Evolutionary conservation across 2,888 invertebrate species (phyloP), one percentile per base, ranked within the genome.

Genomic region (Lasioglossum villosulum): DNA sequence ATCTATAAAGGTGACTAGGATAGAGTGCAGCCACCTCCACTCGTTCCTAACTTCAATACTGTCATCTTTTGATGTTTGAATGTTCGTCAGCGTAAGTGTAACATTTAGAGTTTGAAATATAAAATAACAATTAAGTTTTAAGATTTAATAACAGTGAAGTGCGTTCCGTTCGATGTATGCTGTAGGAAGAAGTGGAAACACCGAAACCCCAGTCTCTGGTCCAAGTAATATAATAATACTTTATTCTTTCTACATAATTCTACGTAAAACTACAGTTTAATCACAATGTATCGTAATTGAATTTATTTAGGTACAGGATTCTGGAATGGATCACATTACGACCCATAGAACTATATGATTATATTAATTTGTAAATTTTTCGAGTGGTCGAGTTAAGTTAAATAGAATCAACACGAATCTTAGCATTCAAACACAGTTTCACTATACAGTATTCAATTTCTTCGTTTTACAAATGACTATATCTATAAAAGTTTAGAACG

Each of bases 191-290:
- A 14, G 42, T 42, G 42, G 42, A 14, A 14, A 42, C 42, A 42
- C 42, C 42, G 42, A 42, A 42, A 42, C 14, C 12, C 42, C 42
- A 42, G 42, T 3, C 42, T 42, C 42, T 42, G 42, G 42, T 42
- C 42, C 42, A 42, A 42, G 42, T 91, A 92, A 90, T 93, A 92
- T 91, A 93, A 93, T 93, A 93, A 92, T 93, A 93, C 89, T 93
- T 93, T 92, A 93, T 94, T 93, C 85, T 91, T 88, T 89, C 92
- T 92, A 93, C 89, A 91, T 79, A 86, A 86, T 90, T 89, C 89
- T 93, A 93, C 90, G 90, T 90, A 83, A 84, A 77, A 86, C 89
- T 90, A 91, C 90, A 89, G 78, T 83, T 84, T 90, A 92, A 90
- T 89, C 88, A 93, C 92, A 90, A 79, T 91, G 92, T 91, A 91